Percentiles rank a stretch among this genome's conserved stretches.
These are phyloP conservation scores for Balaeniceps rex DNA, from an alignment of 2,113 vertebrate genomes.

Conservation along the genomic window DNA sequence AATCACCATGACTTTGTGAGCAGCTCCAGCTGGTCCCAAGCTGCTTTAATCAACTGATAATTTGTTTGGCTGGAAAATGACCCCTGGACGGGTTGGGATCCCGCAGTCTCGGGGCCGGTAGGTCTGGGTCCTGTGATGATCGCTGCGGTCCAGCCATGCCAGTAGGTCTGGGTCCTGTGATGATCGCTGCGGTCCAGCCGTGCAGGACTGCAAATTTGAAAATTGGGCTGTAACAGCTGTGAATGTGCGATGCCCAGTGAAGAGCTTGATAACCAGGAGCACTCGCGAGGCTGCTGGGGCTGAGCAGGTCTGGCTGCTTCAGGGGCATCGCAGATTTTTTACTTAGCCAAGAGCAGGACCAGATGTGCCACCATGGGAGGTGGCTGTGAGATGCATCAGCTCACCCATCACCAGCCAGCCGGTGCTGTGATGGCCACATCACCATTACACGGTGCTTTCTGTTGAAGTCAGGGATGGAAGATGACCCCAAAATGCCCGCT, in stretches of 20 bases:
- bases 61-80: background rate
- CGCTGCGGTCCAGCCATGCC: accelerated
- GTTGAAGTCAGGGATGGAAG: background rate
- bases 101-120: accelerated
- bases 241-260: background rate
- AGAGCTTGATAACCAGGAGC: background rate
- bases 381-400: background rate
- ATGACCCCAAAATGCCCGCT: background rate
- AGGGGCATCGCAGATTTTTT: background rate
- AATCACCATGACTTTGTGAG: background rate
- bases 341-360: background rate
- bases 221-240: background rate
- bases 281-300: accelerated
- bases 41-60: background rate
- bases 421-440: background rate
- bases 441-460: accelerated
- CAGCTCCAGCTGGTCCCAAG: background rate
- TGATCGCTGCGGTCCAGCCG: accelerated
- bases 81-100: background rate
- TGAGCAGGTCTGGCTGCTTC: background rate
- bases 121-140: background rate
- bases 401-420: background rate
- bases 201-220: background rate
- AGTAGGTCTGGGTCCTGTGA: background rate
- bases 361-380: background rate